A percentile compares a stretch with the other conserved stretches of the same genome.
Evolutionary conservation across 2,888 invertebrate species (phyloP).

Genomic region (Xanthorhoe spadicearia): DNA sequence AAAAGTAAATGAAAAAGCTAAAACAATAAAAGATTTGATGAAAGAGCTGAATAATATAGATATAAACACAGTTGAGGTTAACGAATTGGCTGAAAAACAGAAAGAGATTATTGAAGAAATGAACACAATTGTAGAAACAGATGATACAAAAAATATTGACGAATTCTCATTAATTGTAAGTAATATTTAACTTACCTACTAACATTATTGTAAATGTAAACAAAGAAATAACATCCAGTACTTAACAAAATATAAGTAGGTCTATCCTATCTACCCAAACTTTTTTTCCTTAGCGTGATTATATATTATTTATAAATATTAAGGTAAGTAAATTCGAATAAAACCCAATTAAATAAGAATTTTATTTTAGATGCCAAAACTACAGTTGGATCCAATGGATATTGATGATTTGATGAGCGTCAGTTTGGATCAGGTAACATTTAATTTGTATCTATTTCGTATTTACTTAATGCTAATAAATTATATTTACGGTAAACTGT

Average conservation of each 20-base stretch:
- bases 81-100: not conserved
- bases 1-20: slow-evolving; percentile 51
- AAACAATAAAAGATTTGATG: slow-evolving; percentile 48
- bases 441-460: not conserved
- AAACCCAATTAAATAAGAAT: not conserved
- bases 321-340: not conserved
- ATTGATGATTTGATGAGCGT: slow-evolving; percentile 57
- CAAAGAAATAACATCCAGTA: too few species aligned
- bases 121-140: not conserved
- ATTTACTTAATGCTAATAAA: not conserved
- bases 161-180: slow-evolving; percentile 28
- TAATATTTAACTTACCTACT: not conserved
- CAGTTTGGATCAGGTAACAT: slow-evolving; percentile 67
- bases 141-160: slow-evolving; percentile 10
- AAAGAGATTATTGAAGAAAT: slow-evolving; percentile 5
- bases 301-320: not conserved
- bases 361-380: slow-evolving; percentile 65
- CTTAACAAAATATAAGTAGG: too few species aligned
- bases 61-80: slow-evolving; percentile 16
- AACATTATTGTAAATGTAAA: too few species aligned
- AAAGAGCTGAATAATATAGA: slow-evolving; percentile 47
- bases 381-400: slow-evolving; percentile 59
- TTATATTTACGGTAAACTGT: slow-evolving; percentile 9
- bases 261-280: too few species aligned
- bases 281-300: too few species aligned